These are phyloP conservation scores for Dendrolimus pini DNA, from an alignment of 2,888 invertebrate genomes.

Conservation along the genomic window DNA sequence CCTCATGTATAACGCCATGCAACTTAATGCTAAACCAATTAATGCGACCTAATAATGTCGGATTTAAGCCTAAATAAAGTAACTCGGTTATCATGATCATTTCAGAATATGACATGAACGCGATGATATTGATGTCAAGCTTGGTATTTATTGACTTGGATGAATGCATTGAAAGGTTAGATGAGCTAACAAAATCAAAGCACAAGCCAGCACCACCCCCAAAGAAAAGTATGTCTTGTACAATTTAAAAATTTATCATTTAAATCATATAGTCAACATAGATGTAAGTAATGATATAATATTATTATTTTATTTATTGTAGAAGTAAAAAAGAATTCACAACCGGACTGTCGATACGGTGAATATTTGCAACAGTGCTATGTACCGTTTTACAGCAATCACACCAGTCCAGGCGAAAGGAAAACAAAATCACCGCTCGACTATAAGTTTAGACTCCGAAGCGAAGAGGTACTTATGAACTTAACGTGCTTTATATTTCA, in stretches of 20 bases:
- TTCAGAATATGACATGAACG: conserved; percentile 57
- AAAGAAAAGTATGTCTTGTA: conserved; percentile 27
- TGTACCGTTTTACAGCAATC: conserved; percentile 31
- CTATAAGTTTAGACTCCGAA: conserved; percentile 46
- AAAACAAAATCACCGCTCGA: conserved; percentile 34
- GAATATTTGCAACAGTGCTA: conserved; percentile 46
- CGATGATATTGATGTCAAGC: conserved; percentile 54
- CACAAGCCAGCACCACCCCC: conserved; percentile 15
- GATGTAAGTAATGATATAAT: not conserved
- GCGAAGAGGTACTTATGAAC: conserved; percentile 30
- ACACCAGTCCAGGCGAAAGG: conserved; percentile 20
- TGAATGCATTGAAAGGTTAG: conserved; percentile 42
- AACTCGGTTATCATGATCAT: conserved; percentile 5
- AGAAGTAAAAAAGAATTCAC: conserved; percentile 34
- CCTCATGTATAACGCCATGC: too few relatives aligned
- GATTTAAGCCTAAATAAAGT: too few relatives aligned
- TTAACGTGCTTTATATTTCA: not conserved
- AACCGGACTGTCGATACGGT: conserved; percentile 44
- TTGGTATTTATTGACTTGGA: conserved; percentile 59
- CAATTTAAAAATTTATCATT: not conserved
- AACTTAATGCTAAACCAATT: too few relatives aligned
- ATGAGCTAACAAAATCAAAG: conserved; percentile 31
- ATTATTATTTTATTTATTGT: conserved; percentile 12
- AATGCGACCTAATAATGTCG: too few relatives aligned
- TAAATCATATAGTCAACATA: not conserved